These are phyloP conservation scores for Melanerpes formicivorus DNA, from an alignment of 2,113 vertebrate genomes.

Conservation along the genomic window DNA sequence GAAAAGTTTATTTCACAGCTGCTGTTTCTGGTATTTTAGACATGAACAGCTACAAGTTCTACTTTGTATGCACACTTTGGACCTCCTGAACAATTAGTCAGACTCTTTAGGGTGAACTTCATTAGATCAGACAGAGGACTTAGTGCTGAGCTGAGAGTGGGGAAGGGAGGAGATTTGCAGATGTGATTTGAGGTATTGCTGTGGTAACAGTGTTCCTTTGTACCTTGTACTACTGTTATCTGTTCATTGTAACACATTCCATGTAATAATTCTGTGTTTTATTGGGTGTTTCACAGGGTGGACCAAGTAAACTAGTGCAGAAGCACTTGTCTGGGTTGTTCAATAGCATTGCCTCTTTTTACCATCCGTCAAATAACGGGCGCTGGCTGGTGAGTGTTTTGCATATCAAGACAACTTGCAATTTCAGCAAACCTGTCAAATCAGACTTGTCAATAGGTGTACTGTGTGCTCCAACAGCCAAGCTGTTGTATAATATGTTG, in stretches of 20 bases:
- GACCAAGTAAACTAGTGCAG: constrained; percentile 93
- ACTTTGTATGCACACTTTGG: neutral
- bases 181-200: neutral
- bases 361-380: constrained; percentile 96
- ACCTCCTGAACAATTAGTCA: neutral
- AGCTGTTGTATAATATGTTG: neutral
- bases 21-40: neutral
- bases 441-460: neutral
- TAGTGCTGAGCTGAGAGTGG: neutral
- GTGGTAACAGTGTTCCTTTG: neutral
- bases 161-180: neutral
- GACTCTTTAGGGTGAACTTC: neutral
- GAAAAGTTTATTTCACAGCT: neutral
- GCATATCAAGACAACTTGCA: neutral
- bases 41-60: neutral
- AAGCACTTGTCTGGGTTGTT: constrained; percentile 93
- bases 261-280: neutral
- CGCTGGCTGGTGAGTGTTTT: constrained; percentile 93
- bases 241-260: neutral
- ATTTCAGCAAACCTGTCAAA: neutral
- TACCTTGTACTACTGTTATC: neutral
- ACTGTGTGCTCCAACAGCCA: neutral
- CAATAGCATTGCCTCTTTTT: constrained; percentile 95
- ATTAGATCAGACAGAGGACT: neutral
- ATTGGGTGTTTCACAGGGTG: constrained; percentile 81